phyloP scores from a whole-genome alignment of 2,113 vertebrate genomes.

The Toxostoma redivivum region DNA sequence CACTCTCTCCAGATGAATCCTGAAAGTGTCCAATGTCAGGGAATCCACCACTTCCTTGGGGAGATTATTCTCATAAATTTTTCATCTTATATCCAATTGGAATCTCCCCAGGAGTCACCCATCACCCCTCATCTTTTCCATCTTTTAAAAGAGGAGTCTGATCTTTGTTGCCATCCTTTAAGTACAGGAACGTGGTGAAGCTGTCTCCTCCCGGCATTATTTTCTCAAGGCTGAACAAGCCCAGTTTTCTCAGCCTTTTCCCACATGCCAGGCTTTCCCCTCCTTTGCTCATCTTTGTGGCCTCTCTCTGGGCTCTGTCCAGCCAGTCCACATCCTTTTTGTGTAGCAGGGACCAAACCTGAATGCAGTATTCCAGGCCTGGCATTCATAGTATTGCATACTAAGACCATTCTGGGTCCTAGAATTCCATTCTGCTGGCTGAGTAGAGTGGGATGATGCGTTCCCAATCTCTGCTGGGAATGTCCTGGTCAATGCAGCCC shows the following conservation, averaged over 20 bases:
- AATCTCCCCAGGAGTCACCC: background rate
- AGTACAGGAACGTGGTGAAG: background rate
- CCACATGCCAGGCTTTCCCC: background rate
- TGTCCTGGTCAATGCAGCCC: background rate
- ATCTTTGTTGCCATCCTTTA: background rate
- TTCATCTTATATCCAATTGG: background rate
- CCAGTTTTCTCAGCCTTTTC: background rate
- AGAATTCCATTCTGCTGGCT: background rate
- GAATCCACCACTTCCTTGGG: background rate
- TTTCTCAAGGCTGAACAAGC: rapidly evolving
- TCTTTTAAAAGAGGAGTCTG: background rate
- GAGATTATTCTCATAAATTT: background rate
- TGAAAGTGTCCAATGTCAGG: background rate
- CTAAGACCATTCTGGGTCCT: background rate
- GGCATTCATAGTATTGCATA: no score
- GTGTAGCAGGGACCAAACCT: background rate
- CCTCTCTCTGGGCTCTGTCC: background rate
- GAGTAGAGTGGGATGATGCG: background rate
- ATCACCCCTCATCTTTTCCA: background rate
- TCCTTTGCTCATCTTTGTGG: background rate
- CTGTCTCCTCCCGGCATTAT: background rate
- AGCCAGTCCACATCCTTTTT: background rate
- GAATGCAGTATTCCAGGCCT: background rate
- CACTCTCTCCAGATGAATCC: rapidly evolving
- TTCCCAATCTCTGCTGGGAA: background rate